Evolutionary conservation across 2,113 vertebrate species (phyloP).

Genomic region (Empidonax alnorum): DNA sequence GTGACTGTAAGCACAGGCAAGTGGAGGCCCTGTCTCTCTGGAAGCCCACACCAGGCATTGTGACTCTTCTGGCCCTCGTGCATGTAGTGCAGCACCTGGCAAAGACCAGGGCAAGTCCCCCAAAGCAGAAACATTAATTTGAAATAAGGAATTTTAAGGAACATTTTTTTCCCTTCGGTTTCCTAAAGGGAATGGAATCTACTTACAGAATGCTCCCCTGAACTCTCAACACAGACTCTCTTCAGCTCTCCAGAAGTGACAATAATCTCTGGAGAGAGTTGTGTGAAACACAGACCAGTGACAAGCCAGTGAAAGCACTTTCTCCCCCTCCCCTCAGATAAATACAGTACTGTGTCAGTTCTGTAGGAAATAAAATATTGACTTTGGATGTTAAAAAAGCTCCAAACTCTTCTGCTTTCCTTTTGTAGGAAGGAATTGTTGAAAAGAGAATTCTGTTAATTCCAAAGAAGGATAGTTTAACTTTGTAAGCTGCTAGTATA

Average conservation of each 20-base stretch:
- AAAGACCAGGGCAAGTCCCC: neutral
- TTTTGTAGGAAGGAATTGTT: neutral
- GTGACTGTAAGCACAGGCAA: neutral
- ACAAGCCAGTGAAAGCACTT: neutral
- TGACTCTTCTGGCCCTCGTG: neutral
- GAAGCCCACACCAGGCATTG: rapidly evolving
- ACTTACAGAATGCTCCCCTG: neutral
- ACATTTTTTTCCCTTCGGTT: neutral
- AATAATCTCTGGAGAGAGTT: neutral
- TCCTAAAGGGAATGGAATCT: neutral
- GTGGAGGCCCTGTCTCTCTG: rapidly evolving
- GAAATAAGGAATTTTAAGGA: neutral
- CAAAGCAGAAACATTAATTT: neutral
- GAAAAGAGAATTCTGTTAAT: neutral
- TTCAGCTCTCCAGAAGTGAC: neutral
- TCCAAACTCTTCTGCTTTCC: neutral
- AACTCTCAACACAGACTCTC: neutral
- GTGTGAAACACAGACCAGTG: neutral
- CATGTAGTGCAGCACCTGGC: neutral
- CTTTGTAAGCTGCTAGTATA: neutral
- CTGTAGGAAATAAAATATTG: neutral
- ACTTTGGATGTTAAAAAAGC: neutral
- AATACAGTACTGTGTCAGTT: neutral
- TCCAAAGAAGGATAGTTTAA: neutral
- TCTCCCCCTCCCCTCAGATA: neutral